A percentile compares a stretch with the other conserved stretches of the same genome.
These are phyloP conservation scores for Leptobrachium leishanense DNA, from an alignment of 2,113 vertebrate genomes.

Conservation along the genomic window DNA sequence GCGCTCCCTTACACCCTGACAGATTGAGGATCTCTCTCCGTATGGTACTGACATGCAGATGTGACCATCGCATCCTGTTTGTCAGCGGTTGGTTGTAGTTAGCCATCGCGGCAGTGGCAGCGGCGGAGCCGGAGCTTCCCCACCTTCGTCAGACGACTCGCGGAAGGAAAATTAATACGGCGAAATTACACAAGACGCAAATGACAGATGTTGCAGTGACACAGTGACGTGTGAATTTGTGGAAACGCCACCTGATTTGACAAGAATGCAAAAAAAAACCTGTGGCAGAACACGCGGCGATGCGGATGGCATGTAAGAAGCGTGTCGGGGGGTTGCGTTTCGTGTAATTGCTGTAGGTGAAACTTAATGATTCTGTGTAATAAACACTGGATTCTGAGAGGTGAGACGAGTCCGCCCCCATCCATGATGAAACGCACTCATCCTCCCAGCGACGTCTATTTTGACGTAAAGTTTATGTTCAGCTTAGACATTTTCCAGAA, in stretches of 20 bases:
- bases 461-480: too few species aligned
- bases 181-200: conserved; percentile 45
- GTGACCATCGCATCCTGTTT: conserved; percentile 64
- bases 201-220: conserved; percentile 46
- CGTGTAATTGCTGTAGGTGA: not conserved
- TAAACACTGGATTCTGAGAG: too few species aligned
- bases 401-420: too few species aligned
- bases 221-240: not conserved
- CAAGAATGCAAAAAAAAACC: conserved; percentile 6
- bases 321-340: not conserved
- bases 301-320: not conserved
- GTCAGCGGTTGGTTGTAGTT: conserved; percentile 62
- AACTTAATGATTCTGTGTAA: not conserved
- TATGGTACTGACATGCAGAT: conserved; percentile 68
- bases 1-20: conserved; percentile 71
- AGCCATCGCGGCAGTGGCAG: conserved; percentile 52
- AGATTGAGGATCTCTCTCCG: conserved; percentile 64
- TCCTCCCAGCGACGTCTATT: too few species aligned
- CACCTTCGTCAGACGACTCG: conserved; percentile 51
- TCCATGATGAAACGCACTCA: too few species aligned
- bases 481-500: too few species aligned
- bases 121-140: conserved; percentile 55
- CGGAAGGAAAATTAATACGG: conserved; percentile 46
- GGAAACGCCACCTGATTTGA: conserved; percentile 11
- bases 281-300: not conserved